phyloP scores from a whole-genome alignment of 2,888 invertebrate species.

The Trissoscelio sp. region DNA sequence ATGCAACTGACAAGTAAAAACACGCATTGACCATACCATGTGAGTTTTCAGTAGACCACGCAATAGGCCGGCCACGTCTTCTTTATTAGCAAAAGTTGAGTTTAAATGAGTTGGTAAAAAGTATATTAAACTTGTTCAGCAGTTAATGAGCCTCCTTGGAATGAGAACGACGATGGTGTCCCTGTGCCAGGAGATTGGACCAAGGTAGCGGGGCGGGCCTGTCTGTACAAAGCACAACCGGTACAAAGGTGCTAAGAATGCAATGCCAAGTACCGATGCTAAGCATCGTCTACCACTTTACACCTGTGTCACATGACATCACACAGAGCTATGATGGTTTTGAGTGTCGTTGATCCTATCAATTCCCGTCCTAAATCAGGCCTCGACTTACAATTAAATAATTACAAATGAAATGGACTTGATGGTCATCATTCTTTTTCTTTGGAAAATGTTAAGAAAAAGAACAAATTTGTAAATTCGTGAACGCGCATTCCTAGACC shows the following conservation, averaged over 20 bases:
- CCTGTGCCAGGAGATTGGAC: slow-evolving; percentile 71
- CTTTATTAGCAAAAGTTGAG: slow-evolving; percentile 73
- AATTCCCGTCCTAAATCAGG: slow-evolving; percentile 75
- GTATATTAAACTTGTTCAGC: slow-evolving; percentile 82
- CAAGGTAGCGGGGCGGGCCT: slow-evolving; percentile 75
- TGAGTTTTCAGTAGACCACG: slow-evolving; percentile 83
- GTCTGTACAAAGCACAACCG: slow-evolving; percentile 79
- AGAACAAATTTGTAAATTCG: too few relatives aligned
- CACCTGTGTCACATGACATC: slow-evolving; percentile 82
- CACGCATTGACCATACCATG: slow-evolving; percentile 80
- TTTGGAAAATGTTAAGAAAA: slow-evolving; percentile 34
- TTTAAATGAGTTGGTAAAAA: slow-evolving; percentile 79
- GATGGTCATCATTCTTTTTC: slow-evolving; percentile 11
- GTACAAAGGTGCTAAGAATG: slow-evolving; percentile 76
- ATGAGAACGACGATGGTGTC: slow-evolving; percentile 72
- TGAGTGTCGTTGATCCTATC: slow-evolving; percentile 80
- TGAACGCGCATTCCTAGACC: slow-evolving; percentile 70
- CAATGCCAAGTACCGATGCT: slow-evolving; percentile 80
- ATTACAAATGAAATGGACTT: neutral
- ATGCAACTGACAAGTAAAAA: slow-evolving; percentile 72
- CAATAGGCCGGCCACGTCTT: slow-evolving; percentile 81
- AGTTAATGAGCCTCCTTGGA: slow-evolving; percentile 80
- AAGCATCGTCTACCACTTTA: slow-evolving; percentile 80
- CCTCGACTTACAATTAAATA: slow-evolving; percentile 47
- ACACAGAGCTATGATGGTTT: slow-evolving; percentile 82